Evolutionary conservation across 2,888 invertebrate species (phyloP), one percentile per base, ranked within the genome.

Genomic region (Tillus elongatus): DNA sequence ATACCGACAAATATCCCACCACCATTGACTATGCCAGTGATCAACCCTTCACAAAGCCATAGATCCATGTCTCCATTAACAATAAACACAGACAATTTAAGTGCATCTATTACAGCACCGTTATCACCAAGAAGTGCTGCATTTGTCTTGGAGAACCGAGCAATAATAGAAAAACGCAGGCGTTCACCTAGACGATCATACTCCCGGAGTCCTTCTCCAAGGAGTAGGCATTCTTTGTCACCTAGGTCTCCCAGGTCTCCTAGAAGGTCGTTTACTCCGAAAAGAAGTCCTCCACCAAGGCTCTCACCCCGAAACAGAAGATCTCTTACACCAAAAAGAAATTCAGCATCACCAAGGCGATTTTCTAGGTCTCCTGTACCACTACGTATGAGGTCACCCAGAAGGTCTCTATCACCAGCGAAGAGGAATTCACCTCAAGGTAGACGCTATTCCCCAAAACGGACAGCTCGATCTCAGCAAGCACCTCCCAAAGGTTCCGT

Each of bases 61-160:
- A 6, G 24, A 8, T 57, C 61, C 0, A 16, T 61, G n/a, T 59
- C 64, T 2, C 64, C 63, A 2, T 48, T 64, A 6, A 37, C 45
- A 3, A 48, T 64, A 26, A 60, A 61, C 38, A 57, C 64, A 1
- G 61, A 63, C 33, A 51, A 49, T 30, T 42, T 51, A 13, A 47
- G 26, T 33, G 44, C 52, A 10, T 39, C 52, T 13, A 45, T 49
- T 13, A 50, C 50, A 1, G 48, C 65, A 2, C 64, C 65, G 1
- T 44, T 67, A 15, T 65, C 64, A 6, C 67, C 67, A 0, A 50
- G 66, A 46, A 66, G 66, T 45, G 66, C 66, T 4, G 64, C 64
- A 10, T 67, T 67, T 44, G 67, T 67, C 4, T 40, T 66, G 35
- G 53, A 66, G 49, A 67, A 67, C 45, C 57, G 63, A 11, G 63